Base-by-base conservation (phyloP, 2,888 invertebrate species). In the Philonicus albiceps region DNA sequence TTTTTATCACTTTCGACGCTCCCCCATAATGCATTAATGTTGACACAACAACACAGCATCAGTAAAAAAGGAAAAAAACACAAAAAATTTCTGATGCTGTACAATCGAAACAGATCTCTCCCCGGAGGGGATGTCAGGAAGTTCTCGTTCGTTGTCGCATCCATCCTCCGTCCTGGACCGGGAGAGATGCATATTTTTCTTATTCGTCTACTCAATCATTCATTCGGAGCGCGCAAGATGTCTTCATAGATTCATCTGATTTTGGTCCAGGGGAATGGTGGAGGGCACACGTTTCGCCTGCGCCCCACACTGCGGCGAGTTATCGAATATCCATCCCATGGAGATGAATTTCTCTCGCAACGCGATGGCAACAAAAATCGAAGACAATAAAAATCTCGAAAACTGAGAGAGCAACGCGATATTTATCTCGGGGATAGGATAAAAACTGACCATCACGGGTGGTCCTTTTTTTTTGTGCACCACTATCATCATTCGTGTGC, bases 341-440 rank as follows among this genome's bases (percentile, higher is more conserved):
- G 13, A 31, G 72, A 55, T 64, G 81, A 81, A 64, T 64, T 55
- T 83, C 37, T 22, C 37, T 83, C 16, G 16, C 16, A 55, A 11
- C 64, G 64, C 27, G 27, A 27, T 22, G 64, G 27, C 11, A 34
- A 64, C 55, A 30, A 22, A 83, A 83, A 64, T 64, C 64, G 37
- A 83, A 81, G 64, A 81, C 81, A 81, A 83, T 83, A 83, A 83
- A 83, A 83, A 64, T 64, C 16, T 83, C 43, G 40, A 83, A 55
- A 83, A 64, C 40, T 34, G 31, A 22, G 13, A 31, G 83, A 43
- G 40, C 55, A 83, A 83, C 72, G 72, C 72, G 83, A 83, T 83
- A 83, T 72, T 64, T 34, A 83, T 83, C 83, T 83, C n/a, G 31
- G 19, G 19, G 13, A 64, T 80, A 37, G 80, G 43, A 80, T 49